Evolutionary conservation across 2,113 vertebrate genomes (phyloP), one percentile per base, ranked within the genome.

Genomic region (Ia io): DNA sequence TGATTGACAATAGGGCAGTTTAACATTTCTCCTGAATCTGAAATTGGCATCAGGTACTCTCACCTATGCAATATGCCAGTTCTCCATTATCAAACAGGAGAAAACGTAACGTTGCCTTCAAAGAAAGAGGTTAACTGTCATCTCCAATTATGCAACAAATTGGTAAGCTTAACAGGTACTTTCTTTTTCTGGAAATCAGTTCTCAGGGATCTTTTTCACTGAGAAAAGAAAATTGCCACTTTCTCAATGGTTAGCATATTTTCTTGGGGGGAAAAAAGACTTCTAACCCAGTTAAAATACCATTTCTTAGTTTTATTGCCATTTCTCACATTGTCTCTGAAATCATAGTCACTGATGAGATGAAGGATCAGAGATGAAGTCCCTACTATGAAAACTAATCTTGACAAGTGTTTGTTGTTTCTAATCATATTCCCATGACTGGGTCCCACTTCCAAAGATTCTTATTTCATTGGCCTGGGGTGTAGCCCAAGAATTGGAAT

Each of bases 321-420:
- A 82, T 86, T 95, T 87, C 91, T 83, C 40, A 82, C 9, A 89
- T 91, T 47, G 65, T 71, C 16, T 91, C 47, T 74, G 18, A 85
- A 96, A 70, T 11, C 37, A 20, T 0, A 40, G 20, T 73, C n/a
- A 77, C 44, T 74, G 74, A 40, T 56, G 10, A 94, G 53, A 77
- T 47, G 61, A 63, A 80, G 9, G 11, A 18, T 88, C 85, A 70
- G 40, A 88, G 18, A 65, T 59, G 56, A n/a, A 25, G 16, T 83
- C 32, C 71, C 49, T 83, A 23, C 63, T 80, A 56, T 82, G 44
- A 67, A n/a, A 67, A 85, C 40, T 49, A 71, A 23, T 76, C 86
- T 79, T 56, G 18, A 71, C 44, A 93, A 95, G 88, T 10, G 1
- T 73, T 71, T 73, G 5, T 47, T 82, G 22, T 53, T 65, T 91